phyloP scores from a whole-genome alignment of 2,888 invertebrate species.

The Neoascia interrupta region DNA sequence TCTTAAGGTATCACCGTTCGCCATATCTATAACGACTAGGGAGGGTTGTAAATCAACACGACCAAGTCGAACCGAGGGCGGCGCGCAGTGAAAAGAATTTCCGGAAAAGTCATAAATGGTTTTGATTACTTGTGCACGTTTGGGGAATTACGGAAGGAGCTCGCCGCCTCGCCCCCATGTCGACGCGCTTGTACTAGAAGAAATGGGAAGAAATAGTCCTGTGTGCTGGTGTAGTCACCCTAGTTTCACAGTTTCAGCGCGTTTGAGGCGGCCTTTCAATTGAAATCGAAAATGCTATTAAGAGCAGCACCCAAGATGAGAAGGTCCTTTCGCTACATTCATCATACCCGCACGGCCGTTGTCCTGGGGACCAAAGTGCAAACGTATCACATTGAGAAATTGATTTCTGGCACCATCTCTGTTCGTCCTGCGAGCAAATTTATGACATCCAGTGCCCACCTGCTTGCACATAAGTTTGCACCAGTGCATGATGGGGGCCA shows the following conservation, averaged over 20 bases:
- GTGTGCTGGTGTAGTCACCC: not conserved
- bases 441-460: constrained; percentile 58
- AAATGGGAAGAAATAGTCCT: not conserved
- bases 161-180: not conserved
- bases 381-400: constrained; percentile 50
- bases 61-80: constrained; percentile 22
- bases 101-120: constrained; percentile 62
- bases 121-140: constrained; percentile 66
- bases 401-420: constrained; percentile 36
- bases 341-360: constrained; percentile 12
- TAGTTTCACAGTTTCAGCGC: too few relatives aligned
- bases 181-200: constrained; percentile 6
- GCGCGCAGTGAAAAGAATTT: constrained; percentile 51
- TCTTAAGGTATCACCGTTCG: constrained; percentile 24
- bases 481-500: constrained; percentile 9
- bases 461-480: constrained; percentile 54
- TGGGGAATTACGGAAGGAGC: constrained; percentile 43
- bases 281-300: constrained; percentile 27
- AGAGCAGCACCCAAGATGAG: constrained; percentile 1
- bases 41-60: constrained; percentile 28
- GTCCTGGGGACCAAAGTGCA: constrained; percentile 31
- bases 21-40: constrained; percentile 38
- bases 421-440: constrained; percentile 22
- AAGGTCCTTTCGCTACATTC: constrained; percentile 17
- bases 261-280: constrained; percentile 22